phyloP scores from a whole-genome alignment of 2,888 invertebrate genomes.

The Synergus itoensis region DNA sequence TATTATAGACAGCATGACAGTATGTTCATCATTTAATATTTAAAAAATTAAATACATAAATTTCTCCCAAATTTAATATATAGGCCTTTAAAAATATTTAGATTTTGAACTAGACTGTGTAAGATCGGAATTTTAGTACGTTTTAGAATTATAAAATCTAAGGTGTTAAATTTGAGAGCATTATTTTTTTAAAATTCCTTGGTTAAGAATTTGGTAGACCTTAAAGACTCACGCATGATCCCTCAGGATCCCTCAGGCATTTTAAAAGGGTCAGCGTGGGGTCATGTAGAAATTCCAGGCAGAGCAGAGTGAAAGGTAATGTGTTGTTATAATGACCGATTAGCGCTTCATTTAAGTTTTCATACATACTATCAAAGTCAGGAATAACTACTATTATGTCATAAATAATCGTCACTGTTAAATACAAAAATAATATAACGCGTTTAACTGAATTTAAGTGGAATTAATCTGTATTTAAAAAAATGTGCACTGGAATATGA shows the following conservation, averaged over 20 bases:
- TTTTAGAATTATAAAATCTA: neutral
- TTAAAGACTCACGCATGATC: neutral
- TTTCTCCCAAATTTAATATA: too few relatives aligned
- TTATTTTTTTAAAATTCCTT: neutral
- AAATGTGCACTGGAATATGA: too few relatives aligned
- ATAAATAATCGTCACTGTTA: neutral
- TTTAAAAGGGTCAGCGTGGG: neutral
- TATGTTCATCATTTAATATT: too few relatives aligned
- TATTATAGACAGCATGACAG: neutral
- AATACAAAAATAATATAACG: neutral
- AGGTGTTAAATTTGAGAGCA: neutral
- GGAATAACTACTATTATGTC: neutral
- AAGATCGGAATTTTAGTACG: neutral
- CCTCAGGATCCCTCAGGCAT: neutral
- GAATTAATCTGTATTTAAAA: too few relatives aligned
- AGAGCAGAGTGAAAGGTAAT: neutral
- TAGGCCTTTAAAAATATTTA: too few relatives aligned
- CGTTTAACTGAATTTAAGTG: neutral
- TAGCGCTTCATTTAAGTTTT: neutral
- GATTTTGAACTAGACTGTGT: neutral
- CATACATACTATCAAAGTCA: neutral
- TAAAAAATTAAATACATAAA: too few relatives aligned
- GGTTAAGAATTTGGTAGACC: neutral
- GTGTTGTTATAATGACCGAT: neutral
- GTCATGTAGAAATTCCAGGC: neutral